Conservation (phyloP, 2,113 vertebrate genomes). For the Trematocara unimaculatum region DNA sequence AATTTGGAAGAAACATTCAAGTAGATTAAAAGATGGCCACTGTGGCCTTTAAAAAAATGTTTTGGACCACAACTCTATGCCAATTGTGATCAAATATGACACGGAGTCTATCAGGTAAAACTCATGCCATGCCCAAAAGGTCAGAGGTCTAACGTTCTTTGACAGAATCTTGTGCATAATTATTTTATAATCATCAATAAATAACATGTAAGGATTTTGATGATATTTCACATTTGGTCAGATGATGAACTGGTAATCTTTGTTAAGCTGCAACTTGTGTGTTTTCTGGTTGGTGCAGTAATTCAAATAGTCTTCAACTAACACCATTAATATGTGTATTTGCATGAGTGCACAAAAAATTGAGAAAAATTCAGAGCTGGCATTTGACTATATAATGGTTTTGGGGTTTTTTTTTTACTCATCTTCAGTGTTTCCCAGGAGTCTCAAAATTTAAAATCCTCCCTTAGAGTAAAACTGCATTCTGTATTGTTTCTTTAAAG, state of each 20-base stretch:
- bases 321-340: background rate
- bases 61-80: background rate
- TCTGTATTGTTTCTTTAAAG: background rate
- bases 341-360: background rate
- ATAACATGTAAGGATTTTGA: background rate
- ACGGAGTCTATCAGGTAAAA: background rate
- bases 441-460: background rate
- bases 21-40: too few species aligned
- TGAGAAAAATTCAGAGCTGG: background rate
- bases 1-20: background rate
- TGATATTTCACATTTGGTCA: background rate
- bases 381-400: background rate
- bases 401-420: rapidly evolving
- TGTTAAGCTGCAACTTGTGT: background rate
- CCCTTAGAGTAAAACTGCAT: background rate
- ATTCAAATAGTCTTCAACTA: background rate
- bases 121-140: background rate
- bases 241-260: background rate
- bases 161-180: background rate
- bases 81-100: background rate
- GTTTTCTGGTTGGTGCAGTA: background rate
- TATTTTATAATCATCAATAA: background rate
- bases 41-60: background rate
- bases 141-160: background rate
- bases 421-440: background rate